phyloP scores from a whole-genome alignment of 2,113 vertebrate species.

The Gobius niger region DNA sequence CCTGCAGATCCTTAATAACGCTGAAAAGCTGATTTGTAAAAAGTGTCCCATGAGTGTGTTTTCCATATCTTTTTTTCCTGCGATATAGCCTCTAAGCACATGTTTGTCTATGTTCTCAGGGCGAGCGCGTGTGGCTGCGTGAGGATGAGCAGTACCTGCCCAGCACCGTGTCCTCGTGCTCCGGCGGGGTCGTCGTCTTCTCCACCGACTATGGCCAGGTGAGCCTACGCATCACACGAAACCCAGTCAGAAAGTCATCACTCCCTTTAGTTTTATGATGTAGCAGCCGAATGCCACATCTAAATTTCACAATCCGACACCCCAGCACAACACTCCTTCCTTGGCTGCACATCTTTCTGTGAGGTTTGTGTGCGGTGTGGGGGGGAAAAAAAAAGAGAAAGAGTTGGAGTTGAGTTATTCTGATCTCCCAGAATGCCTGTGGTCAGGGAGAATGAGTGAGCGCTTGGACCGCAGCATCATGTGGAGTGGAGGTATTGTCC shows the following conservation, averaged over 20 bases:
- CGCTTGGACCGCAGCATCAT: background rate
- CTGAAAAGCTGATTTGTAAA: background rate
- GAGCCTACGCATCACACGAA: conserved; percentile 16
- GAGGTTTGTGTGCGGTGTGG: no score
- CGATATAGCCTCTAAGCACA: background rate
- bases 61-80: background rate
- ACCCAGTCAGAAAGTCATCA: no score
- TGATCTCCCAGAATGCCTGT: background rate
- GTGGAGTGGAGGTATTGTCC: conserved; percentile 5
- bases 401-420: no score
- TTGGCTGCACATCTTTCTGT: no score
- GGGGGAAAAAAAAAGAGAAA: no score
- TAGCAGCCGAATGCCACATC: no score
- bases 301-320: no score
- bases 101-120: conserved; percentile 72
- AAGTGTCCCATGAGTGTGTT: background rate
- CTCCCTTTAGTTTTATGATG: no score
- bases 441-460: background rate
- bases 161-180: conserved; percentile 90
- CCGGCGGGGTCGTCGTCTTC: conserved; percentile 87
- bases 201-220: conserved; percentile 92
- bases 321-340: no score
- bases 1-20: no score
- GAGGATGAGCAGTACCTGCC: conserved; percentile 91
- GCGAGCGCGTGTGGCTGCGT: conserved; percentile 89